A percentile compares a stretch with the other conserved stretches of the same genome.
Evolutionary conservation across 2,797 vertebrate genomes (phyloP).

Genomic region (Babyrousa celebensis): DNA sequence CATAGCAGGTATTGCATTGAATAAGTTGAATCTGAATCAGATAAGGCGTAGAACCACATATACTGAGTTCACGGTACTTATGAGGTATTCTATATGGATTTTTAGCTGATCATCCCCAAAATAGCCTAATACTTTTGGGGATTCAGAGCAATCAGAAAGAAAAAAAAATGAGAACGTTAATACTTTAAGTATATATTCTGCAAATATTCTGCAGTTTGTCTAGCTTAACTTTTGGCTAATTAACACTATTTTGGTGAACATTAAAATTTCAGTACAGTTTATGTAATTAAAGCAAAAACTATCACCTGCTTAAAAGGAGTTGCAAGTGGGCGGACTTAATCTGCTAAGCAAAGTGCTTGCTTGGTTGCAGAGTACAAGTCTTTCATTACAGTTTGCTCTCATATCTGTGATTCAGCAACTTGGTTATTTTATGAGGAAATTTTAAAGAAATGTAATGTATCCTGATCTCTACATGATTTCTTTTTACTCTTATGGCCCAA

Average conservation of each 20-base stretch:
- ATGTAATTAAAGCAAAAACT: constrained; percentile 63
- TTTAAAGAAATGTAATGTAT: background rate
- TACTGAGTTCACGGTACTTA: background rate
- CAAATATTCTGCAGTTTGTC: constrained; percentile 9
- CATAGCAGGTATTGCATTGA: background rate
- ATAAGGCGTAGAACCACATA: background rate
- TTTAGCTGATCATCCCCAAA: background rate
- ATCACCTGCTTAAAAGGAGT: constrained; percentile 27
- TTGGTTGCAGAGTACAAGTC: background rate
- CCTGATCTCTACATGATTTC: background rate
- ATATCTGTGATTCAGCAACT: background rate
- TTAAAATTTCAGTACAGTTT: constrained; percentile 5
- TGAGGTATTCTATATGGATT: background rate
- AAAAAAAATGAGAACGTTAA: background rate
- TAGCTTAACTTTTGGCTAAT: constrained; percentile 50
- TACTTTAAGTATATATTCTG: background rate
- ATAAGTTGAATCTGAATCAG: background rate
- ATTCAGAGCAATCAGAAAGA: background rate
- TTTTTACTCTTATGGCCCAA: background rate
- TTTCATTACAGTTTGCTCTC: background rate
- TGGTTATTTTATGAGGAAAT: background rate
- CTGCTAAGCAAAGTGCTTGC: constrained; percentile 26
- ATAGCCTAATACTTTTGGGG: background rate
- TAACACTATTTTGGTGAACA: constrained; percentile 11
- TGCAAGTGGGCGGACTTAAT: background rate